These are phyloP conservation scores for Brienomyrus brachyistius DNA, from an alignment of 2,113 vertebrate genomes.

Conservation along the genomic window DNA sequence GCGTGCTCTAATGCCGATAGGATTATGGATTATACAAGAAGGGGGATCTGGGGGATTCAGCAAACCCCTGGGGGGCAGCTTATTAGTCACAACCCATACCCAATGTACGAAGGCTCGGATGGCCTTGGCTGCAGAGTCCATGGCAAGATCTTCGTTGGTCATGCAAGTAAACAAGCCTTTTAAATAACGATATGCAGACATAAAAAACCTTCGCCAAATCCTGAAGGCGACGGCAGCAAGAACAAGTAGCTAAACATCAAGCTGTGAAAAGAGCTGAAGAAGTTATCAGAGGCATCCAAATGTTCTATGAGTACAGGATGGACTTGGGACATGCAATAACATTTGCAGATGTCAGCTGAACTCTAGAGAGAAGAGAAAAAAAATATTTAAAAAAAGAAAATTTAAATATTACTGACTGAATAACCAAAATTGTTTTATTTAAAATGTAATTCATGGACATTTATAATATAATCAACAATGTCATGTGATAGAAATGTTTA, in stretches of 20 bases:
- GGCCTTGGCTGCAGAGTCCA: neutral
- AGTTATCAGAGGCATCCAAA: neutral
- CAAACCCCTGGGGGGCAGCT: slow-evolving; percentile 12
- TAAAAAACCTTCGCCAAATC: neutral
- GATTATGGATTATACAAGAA: slow-evolving; percentile 23
- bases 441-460: neutral
- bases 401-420: neutral
- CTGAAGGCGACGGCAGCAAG: neutral
- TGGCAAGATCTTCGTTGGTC: neutral
- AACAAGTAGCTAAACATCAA: neutral
- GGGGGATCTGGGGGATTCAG: slow-evolving; percentile 9
- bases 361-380: neutral
- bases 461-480: neutral
- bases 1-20: slow-evolving; percentile 5
- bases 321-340: neutral
- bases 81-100: slow-evolving; percentile 5
- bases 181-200: neutral
- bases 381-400: too few species aligned
- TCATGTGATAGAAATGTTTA: neutral
- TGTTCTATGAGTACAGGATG: neutral
- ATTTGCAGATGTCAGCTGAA: neutral
- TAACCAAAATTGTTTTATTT: neutral
- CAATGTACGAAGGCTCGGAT: neutral
- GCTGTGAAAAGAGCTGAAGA: neutral
- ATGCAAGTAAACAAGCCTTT: neutral